phyloP scores from a whole-genome alignment of 2,113 vertebrate genomes.

The Paradoxurus hermaphroditus region DNA sequence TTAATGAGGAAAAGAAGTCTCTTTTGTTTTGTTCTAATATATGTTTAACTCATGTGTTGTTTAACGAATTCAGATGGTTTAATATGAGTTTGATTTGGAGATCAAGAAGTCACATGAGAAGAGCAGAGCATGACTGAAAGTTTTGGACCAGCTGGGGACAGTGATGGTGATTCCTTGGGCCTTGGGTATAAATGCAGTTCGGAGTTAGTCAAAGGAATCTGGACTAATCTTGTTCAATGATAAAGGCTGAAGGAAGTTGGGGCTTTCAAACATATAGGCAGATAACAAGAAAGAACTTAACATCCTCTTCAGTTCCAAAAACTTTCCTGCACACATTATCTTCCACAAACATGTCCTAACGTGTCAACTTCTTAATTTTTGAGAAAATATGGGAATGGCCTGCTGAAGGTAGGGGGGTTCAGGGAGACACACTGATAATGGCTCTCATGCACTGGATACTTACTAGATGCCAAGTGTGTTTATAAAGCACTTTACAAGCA shows the following conservation, averaged over 20 bases:
- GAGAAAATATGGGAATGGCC: background rate
- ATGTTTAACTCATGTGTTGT: background rate
- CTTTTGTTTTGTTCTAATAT: background rate
- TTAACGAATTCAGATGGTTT: background rate
- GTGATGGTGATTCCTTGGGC: background rate
- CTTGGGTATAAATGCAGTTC: background rate
- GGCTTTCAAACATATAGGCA: background rate
- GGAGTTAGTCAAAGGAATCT: background rate
- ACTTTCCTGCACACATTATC: background rate
- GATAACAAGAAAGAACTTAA: background rate
- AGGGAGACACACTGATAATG: no score
- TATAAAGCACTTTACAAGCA: background rate
- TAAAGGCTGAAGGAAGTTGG: background rate
- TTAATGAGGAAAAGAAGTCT: background rate
- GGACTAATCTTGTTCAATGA: background rate
- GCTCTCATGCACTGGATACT: rapidly evolving
- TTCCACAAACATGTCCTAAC: background rate
- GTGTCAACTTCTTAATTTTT: background rate
- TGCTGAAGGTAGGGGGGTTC: background rate
- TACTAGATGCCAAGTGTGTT: no score
- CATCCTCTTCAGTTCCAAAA: background rate
- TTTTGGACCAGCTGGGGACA: background rate
- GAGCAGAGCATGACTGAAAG: background rate
- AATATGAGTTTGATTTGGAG: background rate
- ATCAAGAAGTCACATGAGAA: background rate